Evolutionary conservation across 2,888 invertebrate genomes (phyloP).

Genomic region (Lithophane leautieri): DNA sequence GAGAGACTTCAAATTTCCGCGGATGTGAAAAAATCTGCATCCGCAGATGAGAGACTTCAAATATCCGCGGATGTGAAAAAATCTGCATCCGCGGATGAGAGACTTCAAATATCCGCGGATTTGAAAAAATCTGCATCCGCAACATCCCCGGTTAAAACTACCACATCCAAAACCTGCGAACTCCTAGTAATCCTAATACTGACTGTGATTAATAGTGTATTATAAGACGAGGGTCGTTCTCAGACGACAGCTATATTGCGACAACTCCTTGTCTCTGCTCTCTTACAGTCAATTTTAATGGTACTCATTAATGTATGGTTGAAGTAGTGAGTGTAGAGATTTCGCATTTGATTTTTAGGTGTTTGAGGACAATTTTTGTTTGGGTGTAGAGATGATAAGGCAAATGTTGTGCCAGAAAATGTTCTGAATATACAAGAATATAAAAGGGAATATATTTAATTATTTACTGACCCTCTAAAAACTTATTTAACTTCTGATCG

Average conservation of each 20-base stretch:
- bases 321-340: slow-evolving; percentile 7
- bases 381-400: neutral
- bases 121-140: too few species aligned
- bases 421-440: neutral
- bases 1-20: too few species aligned
- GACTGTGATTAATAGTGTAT: slow-evolving; percentile 79
- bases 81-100: too few species aligned
- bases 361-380: neutral
- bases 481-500: too few species aligned
- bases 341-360: neutral
- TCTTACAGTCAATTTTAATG: slow-evolving; percentile 53
- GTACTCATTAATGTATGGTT: slow-evolving; percentile 39
- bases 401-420: neutral
- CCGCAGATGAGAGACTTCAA: too few species aligned
- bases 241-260: slow-evolving; percentile 76
- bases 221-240: slow-evolving; percentile 77
- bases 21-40: too few species aligned
- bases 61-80: too few species aligned
- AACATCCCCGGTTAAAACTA: neutral
- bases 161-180: slow-evolving; percentile 55
- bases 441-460: too few species aligned
- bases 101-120: too few species aligned
- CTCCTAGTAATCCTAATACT: slow-evolving; percentile 68
- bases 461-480: too few species aligned
- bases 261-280: slow-evolving; percentile 68